Percentiles rank a stretch among this genome's conserved stretches.
Conservation (phyloP, 1,140 invertebrate species). For the Akabosia matsudoensis region DNA sequence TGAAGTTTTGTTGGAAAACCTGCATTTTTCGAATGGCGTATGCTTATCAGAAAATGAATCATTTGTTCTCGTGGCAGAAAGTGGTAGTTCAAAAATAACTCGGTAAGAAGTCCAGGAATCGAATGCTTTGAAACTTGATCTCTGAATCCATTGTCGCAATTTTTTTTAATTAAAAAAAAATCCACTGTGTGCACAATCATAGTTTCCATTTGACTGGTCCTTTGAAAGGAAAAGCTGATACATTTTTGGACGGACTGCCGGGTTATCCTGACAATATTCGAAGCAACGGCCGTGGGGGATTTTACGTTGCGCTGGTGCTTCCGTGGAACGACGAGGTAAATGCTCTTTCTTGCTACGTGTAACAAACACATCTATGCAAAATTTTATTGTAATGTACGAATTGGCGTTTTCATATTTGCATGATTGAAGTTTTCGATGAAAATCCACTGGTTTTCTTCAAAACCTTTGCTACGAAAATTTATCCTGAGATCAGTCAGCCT, state of each 20-base stretch:
- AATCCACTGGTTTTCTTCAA: background rate
- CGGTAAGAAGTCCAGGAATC: constrained; percentile 50
- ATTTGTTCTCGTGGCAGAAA: constrained; percentile 69
- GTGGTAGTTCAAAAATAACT: constrained; percentile 52
- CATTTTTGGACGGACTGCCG: constrained; percentile 71
- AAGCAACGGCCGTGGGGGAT: constrained; percentile 62
- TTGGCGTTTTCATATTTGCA: constrained; percentile 61
- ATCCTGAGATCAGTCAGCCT: background rate
- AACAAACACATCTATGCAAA: constrained; percentile 57
- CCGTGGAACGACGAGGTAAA: constrained; percentile 45
- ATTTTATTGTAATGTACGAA: constrained; percentile 58
- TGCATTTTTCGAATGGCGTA: constrained; percentile 79
- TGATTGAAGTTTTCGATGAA: background rate
- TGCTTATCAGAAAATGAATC: constrained; percentile 67
- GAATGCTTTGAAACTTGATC: no score
- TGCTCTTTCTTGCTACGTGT: constrained; percentile 55
- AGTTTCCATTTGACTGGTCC: constrained; percentile 71
- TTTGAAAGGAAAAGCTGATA: constrained; percentile 67
- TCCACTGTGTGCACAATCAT: background rate
- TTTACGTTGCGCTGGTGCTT: constrained; percentile 62
- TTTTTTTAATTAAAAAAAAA: background rate
- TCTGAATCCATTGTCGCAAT: background rate
- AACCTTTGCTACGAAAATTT: background rate
- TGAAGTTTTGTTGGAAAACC: constrained; percentile 63
- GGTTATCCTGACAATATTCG: constrained; percentile 75